Evolutionary conservation across 2,113 vertebrate genomes (phyloP).

Genomic region (Charadrius vociferus): DNA sequence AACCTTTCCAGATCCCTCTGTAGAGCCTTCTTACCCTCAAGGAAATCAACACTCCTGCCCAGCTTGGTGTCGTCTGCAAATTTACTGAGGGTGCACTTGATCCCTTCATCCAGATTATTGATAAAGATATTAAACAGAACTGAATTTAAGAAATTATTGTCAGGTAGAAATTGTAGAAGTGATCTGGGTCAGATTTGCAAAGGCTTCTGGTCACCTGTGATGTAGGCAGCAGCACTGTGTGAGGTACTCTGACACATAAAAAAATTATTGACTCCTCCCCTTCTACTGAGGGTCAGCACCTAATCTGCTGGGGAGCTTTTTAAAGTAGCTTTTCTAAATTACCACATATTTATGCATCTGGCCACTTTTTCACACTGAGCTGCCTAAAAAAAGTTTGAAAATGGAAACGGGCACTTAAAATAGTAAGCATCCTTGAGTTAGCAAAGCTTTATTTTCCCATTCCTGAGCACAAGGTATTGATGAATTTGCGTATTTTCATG

Average conservation of each 20-base stretch:
- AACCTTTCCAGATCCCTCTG: neutral
- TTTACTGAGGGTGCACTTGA: neutral
- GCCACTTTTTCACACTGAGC: neutral
- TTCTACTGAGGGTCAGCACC: neutral
- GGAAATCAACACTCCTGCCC: neutral
- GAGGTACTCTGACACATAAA: neutral
- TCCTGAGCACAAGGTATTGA: neutral
- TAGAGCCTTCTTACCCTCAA: neutral
- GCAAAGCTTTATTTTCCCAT: neutral
- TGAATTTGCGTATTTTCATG: neutral
- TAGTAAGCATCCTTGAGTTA: neutral
- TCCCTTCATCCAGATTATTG: neutral
- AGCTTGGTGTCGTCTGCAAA: neutral
- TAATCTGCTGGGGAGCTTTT: neutral
- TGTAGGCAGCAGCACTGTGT: neutral
- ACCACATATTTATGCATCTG: neutral
- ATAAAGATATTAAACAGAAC: neutral
- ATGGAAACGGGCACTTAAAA: neutral
- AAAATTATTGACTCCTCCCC: neutral
- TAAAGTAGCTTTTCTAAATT: neutral
- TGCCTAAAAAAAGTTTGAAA: neutral
- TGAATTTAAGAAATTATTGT: neutral
- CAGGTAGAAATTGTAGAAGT: neutral
- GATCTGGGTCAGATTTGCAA: neutral
- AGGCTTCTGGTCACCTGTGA: rapidly evolving